Evolutionary conservation across 2,113 vertebrate genomes (phyloP).

Genomic region (Ursus arctos): DNA sequence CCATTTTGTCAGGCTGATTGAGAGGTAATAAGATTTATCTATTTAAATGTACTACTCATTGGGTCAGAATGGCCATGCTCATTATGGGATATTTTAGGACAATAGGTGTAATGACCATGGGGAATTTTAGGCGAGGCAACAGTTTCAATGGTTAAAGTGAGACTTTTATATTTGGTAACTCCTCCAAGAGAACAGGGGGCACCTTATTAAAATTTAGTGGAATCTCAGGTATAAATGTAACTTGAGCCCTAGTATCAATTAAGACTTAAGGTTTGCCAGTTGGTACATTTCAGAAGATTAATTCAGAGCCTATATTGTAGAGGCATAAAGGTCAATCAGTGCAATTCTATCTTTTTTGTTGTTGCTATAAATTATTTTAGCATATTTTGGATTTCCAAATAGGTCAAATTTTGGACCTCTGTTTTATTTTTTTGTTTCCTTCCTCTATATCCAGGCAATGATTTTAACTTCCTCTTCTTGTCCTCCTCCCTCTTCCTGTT

Average conservation of each 20-base stretch:
- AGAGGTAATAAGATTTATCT: neutral
- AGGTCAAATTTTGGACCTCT: neutral
- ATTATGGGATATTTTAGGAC: neutral
- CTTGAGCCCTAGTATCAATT: neutral
- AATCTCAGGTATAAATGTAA: neutral
- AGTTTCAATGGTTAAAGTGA: neutral
- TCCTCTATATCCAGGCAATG: neutral
- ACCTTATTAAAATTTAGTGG: neutral
- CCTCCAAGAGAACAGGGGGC: fast-evolving
- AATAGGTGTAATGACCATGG: neutral
- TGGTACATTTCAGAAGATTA: neutral
- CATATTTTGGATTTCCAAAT: neutral
- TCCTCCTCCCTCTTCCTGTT: neutral
- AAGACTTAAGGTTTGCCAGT: neutral
- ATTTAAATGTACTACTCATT: neutral
- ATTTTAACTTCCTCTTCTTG: neutral
- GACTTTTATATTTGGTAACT: neutral
- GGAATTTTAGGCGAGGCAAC: neutral
- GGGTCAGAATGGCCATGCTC: neutral
- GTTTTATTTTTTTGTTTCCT: neutral
- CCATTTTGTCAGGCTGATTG: neutral
- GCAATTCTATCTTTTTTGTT: neutral
- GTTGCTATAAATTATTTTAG: neutral
- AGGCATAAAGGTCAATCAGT: neutral
- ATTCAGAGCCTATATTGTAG: neutral